A percentile compares a stretch with the other conserved stretches of the same genome.
Evolutionary conservation across 2,888 invertebrate species (phyloP).

Genomic region (Ormyrus thymus): DNA sequence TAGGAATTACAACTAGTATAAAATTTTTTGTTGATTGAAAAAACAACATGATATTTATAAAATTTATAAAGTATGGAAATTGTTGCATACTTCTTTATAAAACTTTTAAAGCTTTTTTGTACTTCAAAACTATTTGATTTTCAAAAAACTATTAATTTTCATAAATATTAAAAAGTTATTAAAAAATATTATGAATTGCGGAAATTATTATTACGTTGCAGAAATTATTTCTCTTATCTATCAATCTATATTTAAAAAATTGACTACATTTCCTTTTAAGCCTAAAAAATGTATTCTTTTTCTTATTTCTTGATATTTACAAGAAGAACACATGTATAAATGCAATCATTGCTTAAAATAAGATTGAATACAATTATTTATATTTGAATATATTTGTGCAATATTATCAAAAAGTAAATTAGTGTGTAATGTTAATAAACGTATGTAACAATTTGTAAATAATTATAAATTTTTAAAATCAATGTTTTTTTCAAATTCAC

Average conservation of each 20-base stretch:
- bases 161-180: background rate
- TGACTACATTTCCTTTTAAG: constrained; percentile 6
- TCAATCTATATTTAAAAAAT: background rate
- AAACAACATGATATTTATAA: constrained; percentile 5
- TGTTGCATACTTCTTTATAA: background rate
- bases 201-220: background rate
- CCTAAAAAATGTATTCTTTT: constrained; percentile 20
- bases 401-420: background rate
- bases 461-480: constrained; percentile 20
- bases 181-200: background rate
- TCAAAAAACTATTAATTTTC: no score
- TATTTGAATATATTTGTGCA: background rate
- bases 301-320: background rate
- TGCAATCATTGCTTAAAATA: no score
- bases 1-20: constrained; percentile 27
- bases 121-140: no score
- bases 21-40: constrained; percentile 35
- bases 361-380: constrained; percentile 15
- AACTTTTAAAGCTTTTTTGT: background rate
- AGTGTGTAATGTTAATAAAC: background rate
- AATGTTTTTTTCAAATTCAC: constrained; percentile 1
- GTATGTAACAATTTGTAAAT: background rate
- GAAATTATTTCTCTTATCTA: background rate
- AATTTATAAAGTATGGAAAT: constrained; percentile 9
- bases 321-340: background rate